Percentiles rank a stretch among this genome's conserved stretches.
Conservation (phyloP, 2,113 vertebrate species). For the Fregetta grallaria region DNA sequence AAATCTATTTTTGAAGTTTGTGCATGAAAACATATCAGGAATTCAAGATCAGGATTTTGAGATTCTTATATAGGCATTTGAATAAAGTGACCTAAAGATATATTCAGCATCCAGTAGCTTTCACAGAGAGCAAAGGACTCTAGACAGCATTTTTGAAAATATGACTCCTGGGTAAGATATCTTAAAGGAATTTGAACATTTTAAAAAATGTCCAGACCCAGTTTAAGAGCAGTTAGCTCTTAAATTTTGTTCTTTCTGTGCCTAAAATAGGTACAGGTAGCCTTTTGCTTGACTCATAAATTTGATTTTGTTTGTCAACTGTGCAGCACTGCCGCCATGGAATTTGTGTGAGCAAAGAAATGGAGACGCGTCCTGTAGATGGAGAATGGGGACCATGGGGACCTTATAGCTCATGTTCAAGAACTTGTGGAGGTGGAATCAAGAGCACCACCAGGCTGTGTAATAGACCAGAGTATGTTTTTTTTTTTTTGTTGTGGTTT, state of each 20-base stretch:
- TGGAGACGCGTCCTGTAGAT: slow-evolving; percentile 85
- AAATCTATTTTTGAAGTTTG: not conserved
- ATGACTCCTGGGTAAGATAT: not conserved
- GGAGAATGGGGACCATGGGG: slow-evolving; percentile 96
- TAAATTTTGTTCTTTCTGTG: not conserved
- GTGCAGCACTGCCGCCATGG: slow-evolving; percentile 90
- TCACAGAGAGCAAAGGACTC: not conserved
- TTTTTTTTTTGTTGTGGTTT: not conserved
- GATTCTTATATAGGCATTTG: not conserved
- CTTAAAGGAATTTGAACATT: not conserved
- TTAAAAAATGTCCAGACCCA: not conserved
- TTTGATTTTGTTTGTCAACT: slow-evolving; percentile 15
- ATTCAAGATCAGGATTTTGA: not conserved
- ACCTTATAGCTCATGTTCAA: slow-evolving; percentile 88
- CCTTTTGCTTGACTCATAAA: not conserved
- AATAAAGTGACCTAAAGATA: not conserved
- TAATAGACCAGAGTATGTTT: slow-evolving; percentile 90
- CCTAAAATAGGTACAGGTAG: not conserved
- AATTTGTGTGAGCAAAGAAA: slow-evolving; percentile 89
- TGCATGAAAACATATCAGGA: not conserved
- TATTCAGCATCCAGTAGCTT: not conserved
- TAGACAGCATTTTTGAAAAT: not conserved
- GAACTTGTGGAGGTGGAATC: slow-evolving; percentile 94
- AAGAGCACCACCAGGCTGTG: slow-evolving; percentile 87
- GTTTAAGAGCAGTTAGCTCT: not conserved